A percentile compares a stretch with the other conserved stretches of the same genome.
Evolutionary conservation across 2,113 vertebrate genomes (phyloP).

Genomic region (Oncorhynchus gorbuscha): DNA sequence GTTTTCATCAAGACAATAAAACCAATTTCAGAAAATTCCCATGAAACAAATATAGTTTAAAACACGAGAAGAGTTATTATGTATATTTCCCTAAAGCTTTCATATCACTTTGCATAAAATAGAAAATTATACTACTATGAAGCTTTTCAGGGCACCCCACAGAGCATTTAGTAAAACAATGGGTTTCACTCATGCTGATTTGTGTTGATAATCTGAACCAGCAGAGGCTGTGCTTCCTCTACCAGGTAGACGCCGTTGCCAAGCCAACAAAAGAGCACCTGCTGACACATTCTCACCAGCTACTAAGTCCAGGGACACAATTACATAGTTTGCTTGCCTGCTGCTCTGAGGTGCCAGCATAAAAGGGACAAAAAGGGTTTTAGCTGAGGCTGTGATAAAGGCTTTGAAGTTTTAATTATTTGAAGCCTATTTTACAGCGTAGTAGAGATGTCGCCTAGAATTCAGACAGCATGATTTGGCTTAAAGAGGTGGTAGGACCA

Average conservation of each 20-base stretch:
- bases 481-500: background rate
- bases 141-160: no score
- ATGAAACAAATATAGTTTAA: background rate
- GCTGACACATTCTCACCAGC: conserved; percentile 16
- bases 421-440: background rate
- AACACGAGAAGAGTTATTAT: no score
- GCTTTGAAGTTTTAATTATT: background rate
- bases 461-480: background rate
- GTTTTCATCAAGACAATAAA: background rate
- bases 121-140: no score
- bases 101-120: no score
- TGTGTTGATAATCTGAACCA: conserved; percentile 14
- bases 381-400: background rate
- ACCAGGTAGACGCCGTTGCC: conserved; percentile 20
- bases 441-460: background rate
- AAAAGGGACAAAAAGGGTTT: background rate
- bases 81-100: no score
- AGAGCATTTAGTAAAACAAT: no score
- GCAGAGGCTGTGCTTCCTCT: conserved; percentile 4
- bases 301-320: conserved; percentile 9
- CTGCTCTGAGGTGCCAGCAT: conserved; percentile 19
- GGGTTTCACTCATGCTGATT: background rate
- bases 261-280: conserved; percentile 37
- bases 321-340: conserved; percentile 13
- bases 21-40: background rate